Conservation (phyloP, 2,888 invertebrate genomes). For the Pandemis heparana region DNA sequence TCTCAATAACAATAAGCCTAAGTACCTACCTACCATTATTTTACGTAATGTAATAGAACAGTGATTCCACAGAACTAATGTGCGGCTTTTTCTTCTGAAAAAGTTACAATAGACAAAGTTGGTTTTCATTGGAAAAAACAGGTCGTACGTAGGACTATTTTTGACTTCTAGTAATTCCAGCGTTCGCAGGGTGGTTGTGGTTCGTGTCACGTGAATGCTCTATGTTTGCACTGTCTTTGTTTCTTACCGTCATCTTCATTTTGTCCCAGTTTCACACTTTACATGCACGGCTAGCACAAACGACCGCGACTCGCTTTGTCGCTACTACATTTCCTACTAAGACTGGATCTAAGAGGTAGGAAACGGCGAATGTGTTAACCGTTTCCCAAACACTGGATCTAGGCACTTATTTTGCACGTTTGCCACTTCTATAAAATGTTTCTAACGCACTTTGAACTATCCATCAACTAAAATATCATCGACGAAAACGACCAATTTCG, state of each 20-base stretch:
- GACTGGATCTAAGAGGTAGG: background rate
- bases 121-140: background rate
- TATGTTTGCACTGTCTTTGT: constrained; percentile 76
- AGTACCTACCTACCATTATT: too few relatives aligned
- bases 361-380: background rate
- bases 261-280: constrained; percentile 24
- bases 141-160: background rate
- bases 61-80: too few relatives aligned
- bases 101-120: too few relatives aligned
- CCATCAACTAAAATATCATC: background rate
- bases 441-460: background rate
- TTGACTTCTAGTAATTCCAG: constrained; percentile 54
- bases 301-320: background rate
- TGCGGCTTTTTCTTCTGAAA: too few relatives aligned
- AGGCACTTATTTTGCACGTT: constrained; percentile 2
- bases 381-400: background rate
- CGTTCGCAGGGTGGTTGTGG: constrained; percentile 59
- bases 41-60: too few relatives aligned
- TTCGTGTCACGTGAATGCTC: constrained; percentile 59
- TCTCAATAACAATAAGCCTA: background rate
- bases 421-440: background rate
- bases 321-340: background rate
- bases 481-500: background rate
- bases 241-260: constrained; percentile 45
- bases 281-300: background rate